Conservation (phyloP, 2,888 invertebrate species). For the Cheilosia soror region DNA sequence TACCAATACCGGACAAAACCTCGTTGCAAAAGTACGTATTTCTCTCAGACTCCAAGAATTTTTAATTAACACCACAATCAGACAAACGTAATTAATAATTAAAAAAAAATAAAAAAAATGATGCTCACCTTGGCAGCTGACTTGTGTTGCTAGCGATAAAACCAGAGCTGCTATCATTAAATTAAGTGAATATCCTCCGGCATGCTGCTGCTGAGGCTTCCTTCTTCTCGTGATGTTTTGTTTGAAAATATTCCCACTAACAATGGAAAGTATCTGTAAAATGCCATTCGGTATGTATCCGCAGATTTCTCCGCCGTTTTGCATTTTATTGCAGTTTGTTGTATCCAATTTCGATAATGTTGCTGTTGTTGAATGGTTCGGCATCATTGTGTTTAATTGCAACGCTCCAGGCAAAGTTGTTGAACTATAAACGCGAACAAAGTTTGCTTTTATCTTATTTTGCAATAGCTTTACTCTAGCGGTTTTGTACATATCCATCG, state of each 20-base stretch:
- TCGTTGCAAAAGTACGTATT: slow-evolving; percentile 53
- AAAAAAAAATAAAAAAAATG: slow-evolving; percentile 35
- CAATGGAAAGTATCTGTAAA: slow-evolving; percentile 47
- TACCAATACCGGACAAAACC: slow-evolving; percentile 41
- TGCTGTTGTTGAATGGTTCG: slow-evolving; percentile 34
- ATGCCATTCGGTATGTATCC: slow-evolving; percentile 35
- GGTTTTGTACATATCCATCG: slow-evolving; percentile 63
- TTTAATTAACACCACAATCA: slow-evolving; percentile 41
- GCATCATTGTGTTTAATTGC: slow-evolving; percentile 62
- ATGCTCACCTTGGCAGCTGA: slow-evolving; percentile 72
- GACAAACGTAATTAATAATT: slow-evolving; percentile 20
- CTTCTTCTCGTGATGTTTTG: slow-evolving; percentile 26
- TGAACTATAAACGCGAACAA: slow-evolving; percentile 56
- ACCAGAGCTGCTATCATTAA: slow-evolving; percentile 59
- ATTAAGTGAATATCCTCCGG: slow-evolving; percentile 16
- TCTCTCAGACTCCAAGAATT: slow-evolving; percentile 18
- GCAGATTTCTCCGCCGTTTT: slow-evolving; percentile 53
- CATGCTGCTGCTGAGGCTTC: not conserved
- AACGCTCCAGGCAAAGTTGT: slow-evolving; percentile 51
- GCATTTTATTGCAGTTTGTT: slow-evolving; percentile 40
- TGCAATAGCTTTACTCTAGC: slow-evolving; percentile 45
- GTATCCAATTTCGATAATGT: slow-evolving; percentile 55
- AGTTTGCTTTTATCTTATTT: slow-evolving; percentile 47
- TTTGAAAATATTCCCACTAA: slow-evolving; percentile 18
- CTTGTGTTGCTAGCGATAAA: slow-evolving; percentile 58